phyloP scores from a whole-genome alignment of 2,888 invertebrate species.

The Fragum sueziense region DNA sequence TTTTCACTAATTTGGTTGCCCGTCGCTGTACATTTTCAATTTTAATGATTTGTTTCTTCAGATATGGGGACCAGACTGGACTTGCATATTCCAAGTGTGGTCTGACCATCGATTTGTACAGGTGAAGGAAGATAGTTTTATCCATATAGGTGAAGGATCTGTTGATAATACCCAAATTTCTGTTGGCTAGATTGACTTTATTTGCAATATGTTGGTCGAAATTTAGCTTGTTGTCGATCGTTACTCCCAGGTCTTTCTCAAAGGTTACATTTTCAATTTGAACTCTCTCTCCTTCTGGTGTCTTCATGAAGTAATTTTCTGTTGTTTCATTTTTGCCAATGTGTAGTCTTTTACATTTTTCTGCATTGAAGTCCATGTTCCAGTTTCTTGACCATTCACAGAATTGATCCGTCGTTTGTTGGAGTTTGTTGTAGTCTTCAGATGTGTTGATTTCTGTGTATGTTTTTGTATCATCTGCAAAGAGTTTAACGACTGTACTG shows the following conservation, averaged over 20 bases:
- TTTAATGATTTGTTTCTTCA: not conserved
- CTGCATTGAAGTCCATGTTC: not conserved
- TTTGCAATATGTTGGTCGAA: not conserved
- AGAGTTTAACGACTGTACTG: not conserved
- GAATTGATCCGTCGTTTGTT: not conserved
- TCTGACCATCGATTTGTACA: not conserved
- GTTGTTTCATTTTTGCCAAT: not conserved
- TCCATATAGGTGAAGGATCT: not conserved
- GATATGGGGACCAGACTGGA: slow-evolving; percentile 13
- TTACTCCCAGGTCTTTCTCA: not conserved
- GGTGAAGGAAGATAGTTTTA: not conserved
- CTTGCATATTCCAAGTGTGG: not conserved
- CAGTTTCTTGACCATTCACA: not conserved
- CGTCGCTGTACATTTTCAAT: slow-evolving; percentile 21
- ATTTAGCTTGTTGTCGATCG: not conserved
- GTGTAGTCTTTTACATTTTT: not conserved
- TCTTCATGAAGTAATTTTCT: not conserved
- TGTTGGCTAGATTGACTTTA: not conserved
- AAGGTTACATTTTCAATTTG: not conserved
- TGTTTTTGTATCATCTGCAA: not conserved
- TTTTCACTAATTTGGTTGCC: not conserved
- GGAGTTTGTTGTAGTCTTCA: not conserved
- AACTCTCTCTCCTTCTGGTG: not conserved
- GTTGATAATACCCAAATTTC: not conserved
- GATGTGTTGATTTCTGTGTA: not conserved